Base-by-base conservation (phyloP, 2,888 invertebrate species). In the Cephonodes hylas region DNA sequence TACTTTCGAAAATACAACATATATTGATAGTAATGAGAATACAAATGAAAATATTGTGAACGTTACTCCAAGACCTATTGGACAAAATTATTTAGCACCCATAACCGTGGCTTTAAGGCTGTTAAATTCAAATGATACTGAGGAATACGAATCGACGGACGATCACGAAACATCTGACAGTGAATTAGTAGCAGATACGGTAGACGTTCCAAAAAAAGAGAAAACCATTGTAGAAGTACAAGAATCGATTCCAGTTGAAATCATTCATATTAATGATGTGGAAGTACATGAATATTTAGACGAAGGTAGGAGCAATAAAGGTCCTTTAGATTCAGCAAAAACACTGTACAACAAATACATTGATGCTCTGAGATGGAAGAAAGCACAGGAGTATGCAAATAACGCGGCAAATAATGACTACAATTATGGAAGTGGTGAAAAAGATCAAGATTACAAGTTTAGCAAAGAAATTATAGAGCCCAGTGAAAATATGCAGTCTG, bases 161-260 rank as follows among this genome's bases (percentile, higher is more conserved):
- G 91, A 91, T 62, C 83, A 84, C 57, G 90, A 89, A 66, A 77
- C 79, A 20, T 83, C 90, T 2, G 89, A 91, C 58, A 91, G 88
- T 65, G 92, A 93, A 76, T 66, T 88, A 3, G 68, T 91, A 61
- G 66, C 85, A 34, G 77, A 88, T 44, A 86, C 88, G 56, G 85
- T 92, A 8, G 74, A 83, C 63, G 83, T 74, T 64, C 92, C 93
- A 7, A 73, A 81, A 15, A 86, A 82, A 63, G 88, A 88, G 59
- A 93, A 88, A 70, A 94, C 94, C 0, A 81, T 91, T 38, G 94
- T 95, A 0, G 95, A 95, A 84, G 83, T 96, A 3, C 95, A 95
- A 72, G 91, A 95, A 79, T 95, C 95, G 0, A 85, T 95, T 18
- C 94, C 94, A 0, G 81, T 93, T 63, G 93, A 93, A 58, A 89